These are phyloP conservation scores for Orchestia grillus DNA, from an alignment of 1,140 invertebrate genomes.

Conservation along the genomic window DNA sequence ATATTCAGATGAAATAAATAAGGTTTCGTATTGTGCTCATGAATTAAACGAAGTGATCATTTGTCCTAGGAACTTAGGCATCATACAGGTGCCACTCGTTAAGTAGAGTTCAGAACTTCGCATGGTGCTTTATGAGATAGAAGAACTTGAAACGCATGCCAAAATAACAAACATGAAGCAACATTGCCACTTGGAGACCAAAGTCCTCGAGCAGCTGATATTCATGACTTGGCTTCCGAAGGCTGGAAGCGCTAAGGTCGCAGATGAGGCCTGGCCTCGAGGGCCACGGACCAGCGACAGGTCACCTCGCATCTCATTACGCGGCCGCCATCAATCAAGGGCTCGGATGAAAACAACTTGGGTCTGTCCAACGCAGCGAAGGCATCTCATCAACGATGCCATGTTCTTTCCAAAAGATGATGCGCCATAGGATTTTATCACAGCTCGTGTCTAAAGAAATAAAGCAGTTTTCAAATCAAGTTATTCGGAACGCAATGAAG, in stretches of 20 bases:
- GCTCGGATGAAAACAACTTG: not conserved
- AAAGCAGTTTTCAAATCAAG: no score
- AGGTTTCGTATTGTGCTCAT: not conserved
- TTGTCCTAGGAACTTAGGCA: no score
- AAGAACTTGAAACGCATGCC: not conserved
- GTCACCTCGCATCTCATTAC: not conserved
- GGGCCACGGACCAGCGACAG: no score
- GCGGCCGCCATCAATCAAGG: not conserved
- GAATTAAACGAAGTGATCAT: no score
- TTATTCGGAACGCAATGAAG: no score
- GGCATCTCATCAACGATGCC: not conserved
- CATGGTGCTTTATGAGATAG: not conserved
- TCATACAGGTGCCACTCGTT: no score
- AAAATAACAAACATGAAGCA: not conserved
- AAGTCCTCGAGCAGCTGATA: not conserved
- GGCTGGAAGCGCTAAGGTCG: no score
- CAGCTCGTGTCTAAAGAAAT: no score
- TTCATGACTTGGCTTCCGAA: not conserved
- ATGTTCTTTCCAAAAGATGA: not conserved
- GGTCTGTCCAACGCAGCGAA: not conserved
- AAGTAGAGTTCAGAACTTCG: not conserved
- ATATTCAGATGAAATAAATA: not conserved
- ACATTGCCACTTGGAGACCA: not conserved
- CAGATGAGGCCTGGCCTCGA: no score
- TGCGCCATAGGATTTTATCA: not conserved